Conservation (phyloP, 2,113 vertebrate species). For the Spea multiplicata region DNA sequence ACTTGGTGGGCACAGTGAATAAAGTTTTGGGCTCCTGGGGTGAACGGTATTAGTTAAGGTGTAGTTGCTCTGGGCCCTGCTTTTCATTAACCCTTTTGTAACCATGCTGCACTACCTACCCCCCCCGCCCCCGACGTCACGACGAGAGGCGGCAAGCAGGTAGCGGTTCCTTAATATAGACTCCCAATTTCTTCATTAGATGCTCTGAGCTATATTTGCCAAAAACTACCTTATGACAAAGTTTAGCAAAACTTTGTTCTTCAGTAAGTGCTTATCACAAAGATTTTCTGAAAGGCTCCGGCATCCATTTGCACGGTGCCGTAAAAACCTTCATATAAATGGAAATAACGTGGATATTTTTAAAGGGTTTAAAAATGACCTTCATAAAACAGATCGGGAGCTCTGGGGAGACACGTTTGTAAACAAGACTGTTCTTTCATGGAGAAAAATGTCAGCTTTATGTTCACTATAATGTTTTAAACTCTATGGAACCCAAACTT, state of each 20-base stretch:
- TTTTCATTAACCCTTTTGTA: too few relatives aligned
- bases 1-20: too few relatives aligned
- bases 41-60: too few relatives aligned
- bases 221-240: background rate
- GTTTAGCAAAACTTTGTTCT: slow-evolving; percentile 4
- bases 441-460: slow-evolving; percentile 38
- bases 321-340: slow-evolving; percentile 34
- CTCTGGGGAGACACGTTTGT: slow-evolving; percentile 24
- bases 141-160: too few relatives aligned
- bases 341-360: slow-evolving; percentile 40
- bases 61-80: too few relatives aligned
- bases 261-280: slow-evolving; percentile 1
- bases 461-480: slow-evolving; percentile 32
- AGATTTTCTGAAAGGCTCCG: background rate
- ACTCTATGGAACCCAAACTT: slow-evolving; percentile 29
- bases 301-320: slow-evolving; percentile 13
- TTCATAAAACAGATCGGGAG: slow-evolving; percentile 45
- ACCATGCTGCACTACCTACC: too few relatives aligned
- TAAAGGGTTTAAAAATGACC: slow-evolving; percentile 48
- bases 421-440: slow-evolving; percentile 47
- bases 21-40: too few relatives aligned
- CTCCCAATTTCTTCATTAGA: too few relatives aligned
- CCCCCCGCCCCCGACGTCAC: too few relatives aligned
- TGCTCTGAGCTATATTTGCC: too few relatives aligned
- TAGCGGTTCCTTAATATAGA: too few relatives aligned